Conservation (phyloP, 2,797 vertebrate genomes). For the Chelonia mydas region DNA sequence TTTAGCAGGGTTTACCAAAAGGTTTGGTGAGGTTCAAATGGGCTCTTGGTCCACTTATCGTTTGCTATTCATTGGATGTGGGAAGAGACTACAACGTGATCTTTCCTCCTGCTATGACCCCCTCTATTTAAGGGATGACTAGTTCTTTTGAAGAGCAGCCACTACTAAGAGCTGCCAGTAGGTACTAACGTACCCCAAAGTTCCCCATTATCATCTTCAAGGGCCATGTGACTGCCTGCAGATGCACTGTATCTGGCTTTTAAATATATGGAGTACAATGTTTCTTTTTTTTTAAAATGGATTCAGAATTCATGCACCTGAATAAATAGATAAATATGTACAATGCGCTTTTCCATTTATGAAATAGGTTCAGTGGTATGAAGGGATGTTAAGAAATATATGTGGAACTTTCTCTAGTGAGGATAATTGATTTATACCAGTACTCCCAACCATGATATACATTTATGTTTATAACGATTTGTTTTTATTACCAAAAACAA, state of each 20-base stretch:
- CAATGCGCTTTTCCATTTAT: background rate
- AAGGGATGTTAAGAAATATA: background rate
- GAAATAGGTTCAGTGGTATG: background rate
- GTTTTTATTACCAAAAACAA: slow-evolving; percentile 46
- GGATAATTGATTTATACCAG: background rate
- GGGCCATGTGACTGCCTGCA: background rate
- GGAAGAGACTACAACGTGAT: background rate
- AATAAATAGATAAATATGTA: background rate
- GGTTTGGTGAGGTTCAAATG: background rate
- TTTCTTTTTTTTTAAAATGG: background rate
- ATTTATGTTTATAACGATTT: slow-evolving; percentile 26
- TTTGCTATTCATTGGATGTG: background rate
- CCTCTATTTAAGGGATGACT: background rate
- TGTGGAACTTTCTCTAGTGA: background rate
- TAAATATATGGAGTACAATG: background rate
- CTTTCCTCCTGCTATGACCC: background rate
- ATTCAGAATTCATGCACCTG: background rate
- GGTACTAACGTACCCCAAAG: background rate
- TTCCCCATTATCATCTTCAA: background rate
- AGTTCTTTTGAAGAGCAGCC: background rate
- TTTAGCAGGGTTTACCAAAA: slow-evolving; percentile 5
- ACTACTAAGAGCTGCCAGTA: background rate
- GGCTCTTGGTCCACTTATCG: background rate
- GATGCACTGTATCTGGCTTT: background rate
- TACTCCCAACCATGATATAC: background rate